A percentile compares a stretch with the other conserved stretches of the same genome.
These are phyloP conservation scores for Torymus tubicola DNA, from an alignment of 2,888 invertebrate genomes.

Conservation along the genomic window DNA sequence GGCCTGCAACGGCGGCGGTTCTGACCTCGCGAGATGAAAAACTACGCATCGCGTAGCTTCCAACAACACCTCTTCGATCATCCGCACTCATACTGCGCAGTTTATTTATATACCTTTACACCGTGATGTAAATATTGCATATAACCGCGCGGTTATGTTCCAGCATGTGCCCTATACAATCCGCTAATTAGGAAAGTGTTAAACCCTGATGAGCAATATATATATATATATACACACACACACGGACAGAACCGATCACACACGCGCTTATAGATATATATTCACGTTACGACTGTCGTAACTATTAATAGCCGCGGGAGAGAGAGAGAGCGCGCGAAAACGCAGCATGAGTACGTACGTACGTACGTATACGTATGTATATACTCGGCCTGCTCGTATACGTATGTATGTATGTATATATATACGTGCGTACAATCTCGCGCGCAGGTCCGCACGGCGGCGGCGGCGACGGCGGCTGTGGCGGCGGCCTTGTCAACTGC, in stretches of 20 bases:
- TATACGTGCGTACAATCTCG: conserved; percentile 28
- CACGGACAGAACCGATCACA: not conserved
- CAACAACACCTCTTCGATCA: no score
- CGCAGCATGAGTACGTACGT: not conserved
- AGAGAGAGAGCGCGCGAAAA: not conserved
- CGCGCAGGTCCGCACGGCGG: conserved; percentile 57
- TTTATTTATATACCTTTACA: no score
- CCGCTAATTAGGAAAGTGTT: conserved; percentile 37
- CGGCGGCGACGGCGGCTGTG: conserved; percentile 63
- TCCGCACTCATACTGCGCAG: no score
- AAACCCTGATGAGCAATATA: conserved; percentile 5
- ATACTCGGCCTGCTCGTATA: no score
- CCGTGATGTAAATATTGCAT: no score
- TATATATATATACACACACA: not conserved
- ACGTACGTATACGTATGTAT: no score
- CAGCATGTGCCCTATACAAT: not conserved
- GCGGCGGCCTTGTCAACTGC: conserved; percentile 73
- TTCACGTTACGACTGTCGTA: not conserved
- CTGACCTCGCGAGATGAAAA: no score
- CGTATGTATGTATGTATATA: no score
- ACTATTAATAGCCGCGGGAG: conserved; percentile 49
- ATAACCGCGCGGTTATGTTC: no score
- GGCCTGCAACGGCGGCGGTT: no score
- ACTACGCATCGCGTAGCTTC: no score
- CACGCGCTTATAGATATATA: not conserved